These are phyloP conservation scores for Trinectes maculatus DNA, from an alignment of 2,113 vertebrate species.

Conservation along the genomic window DNA sequence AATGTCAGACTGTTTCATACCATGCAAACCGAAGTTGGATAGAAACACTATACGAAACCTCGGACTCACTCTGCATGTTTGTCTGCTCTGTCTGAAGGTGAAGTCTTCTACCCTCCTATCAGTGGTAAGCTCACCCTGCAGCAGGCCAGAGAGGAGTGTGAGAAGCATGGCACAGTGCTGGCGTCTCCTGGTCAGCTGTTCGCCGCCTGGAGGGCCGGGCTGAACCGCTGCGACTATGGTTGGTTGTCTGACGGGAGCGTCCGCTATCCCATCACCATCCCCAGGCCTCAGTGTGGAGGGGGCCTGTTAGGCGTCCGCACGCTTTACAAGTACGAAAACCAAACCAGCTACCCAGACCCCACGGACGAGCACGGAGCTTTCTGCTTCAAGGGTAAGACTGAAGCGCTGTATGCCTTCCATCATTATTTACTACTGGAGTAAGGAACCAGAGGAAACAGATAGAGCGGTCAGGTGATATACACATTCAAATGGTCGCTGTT, in stretches of 20 bases:
- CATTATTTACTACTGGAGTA: too few species aligned
- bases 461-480: background rate
- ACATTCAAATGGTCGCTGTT: too few species aligned
- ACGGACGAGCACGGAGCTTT: conserved; percentile 86
- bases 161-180: conserved; percentile 70
- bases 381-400: conserved; percentile 90
- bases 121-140: conserved; percentile 83
- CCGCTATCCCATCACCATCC: conserved; percentile 90
- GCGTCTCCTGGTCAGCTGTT: conserved; percentile 91
- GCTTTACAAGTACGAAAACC: conserved; percentile 90
- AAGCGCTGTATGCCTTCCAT: too few species aligned
- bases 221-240: conserved; percentile 91
- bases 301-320: conserved; percentile 93
- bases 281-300: conserved; percentile 90
- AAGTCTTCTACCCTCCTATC: conserved; percentile 85
- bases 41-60: background rate
- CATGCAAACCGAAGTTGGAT: too few species aligned
- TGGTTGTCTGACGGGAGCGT: conserved; percentile 94
- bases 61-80: background rate
- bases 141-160: conserved; percentile 83
- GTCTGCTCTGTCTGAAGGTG: conserved; percentile 75
- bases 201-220: conserved; percentile 90
- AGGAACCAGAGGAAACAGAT: background rate
- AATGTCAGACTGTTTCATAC: background rate
- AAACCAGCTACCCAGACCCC: conserved; percentile 88